Percentiles rank a stretch among this genome's conserved stretches.
Evolutionary conservation across 2,888 invertebrate genomes (phyloP).

Genomic region (Napeogenes sylphis): DNA sequence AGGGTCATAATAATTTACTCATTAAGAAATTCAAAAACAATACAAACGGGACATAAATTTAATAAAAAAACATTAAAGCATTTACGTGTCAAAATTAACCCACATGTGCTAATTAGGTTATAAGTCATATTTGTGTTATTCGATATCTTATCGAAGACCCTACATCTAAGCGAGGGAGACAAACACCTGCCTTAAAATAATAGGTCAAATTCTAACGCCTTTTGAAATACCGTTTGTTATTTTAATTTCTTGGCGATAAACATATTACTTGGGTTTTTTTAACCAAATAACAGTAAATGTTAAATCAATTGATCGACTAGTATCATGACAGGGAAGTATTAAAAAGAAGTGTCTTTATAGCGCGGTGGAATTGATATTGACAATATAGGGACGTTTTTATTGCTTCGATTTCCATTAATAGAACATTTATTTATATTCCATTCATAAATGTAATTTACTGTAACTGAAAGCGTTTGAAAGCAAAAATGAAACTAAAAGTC

Average conservation of each 20-base stretch:
- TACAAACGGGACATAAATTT: too few relatives aligned
- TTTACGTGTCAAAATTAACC: conserved; percentile 21
- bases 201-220: conserved; percentile 24
- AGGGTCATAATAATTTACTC: background rate
- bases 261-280: too few relatives aligned
- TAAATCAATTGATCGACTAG: conserved; percentile 47
- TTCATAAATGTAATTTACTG: background rate
- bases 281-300: conserved; percentile 25
- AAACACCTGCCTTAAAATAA: conserved; percentile 25
- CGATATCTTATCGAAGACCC: conserved; percentile 22
- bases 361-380: conserved; percentile 51
- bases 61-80: background rate
- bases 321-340: conserved; percentile 54
- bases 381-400: conserved; percentile 37
- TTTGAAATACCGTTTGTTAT: conserved; percentile 45
- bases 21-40: too few relatives aligned
- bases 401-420: conserved; percentile 31
- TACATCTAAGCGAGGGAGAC: conserved; percentile 13
- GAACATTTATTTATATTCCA: conserved; percentile 11
- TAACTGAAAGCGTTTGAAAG: background rate
- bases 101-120: conserved; percentile 14
- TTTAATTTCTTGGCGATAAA: conserved; percentile 15
- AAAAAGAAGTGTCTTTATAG: conserved; percentile 43
- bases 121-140: conserved; percentile 14
- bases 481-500: background rate